A percentile compares a stretch with the other conserved stretches of the same genome.
Conservation (phyloP, 2,888 invertebrate genomes). For the Empis stercorea region DNA sequence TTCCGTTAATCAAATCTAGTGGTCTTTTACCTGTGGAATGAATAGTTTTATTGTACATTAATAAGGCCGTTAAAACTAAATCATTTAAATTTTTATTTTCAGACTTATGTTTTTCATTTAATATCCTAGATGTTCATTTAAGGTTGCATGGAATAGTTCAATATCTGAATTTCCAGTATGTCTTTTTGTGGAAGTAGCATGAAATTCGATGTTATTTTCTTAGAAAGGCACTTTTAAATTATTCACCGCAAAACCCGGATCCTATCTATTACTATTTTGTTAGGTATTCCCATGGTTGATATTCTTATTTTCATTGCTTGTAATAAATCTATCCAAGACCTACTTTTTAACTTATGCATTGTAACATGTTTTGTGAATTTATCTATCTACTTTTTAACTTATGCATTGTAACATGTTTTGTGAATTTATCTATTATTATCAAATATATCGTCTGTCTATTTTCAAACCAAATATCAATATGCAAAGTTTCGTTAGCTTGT, state of each 20-base stretch:
- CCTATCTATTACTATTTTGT: constrained; percentile 6
- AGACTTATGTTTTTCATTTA: constrained; percentile 1
- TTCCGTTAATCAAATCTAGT: neutral
- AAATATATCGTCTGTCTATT: constrained; percentile 5
- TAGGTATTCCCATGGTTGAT: constrained; percentile 4
- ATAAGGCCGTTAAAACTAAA: constrained; percentile 3
- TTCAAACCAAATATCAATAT: constrained; percentile 6
- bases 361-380: constrained; percentile 8
- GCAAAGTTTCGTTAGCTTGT: constrained; percentile 4
- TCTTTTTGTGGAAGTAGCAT: constrained; percentile 5
- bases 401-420: constrained; percentile 6
- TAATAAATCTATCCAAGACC: constrained; percentile 8
- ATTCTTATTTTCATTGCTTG: constrained; percentile 7
- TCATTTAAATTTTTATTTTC: constrained; percentile 1
- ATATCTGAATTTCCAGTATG: constrained; percentile 8
- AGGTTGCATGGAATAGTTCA: constrained; percentile 8
- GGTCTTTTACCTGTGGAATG: constrained; percentile 2
- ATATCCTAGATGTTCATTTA: constrained; percentile 8
- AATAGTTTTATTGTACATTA: constrained; percentile 1
- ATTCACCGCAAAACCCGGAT: constrained; percentile 2
- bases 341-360: constrained; percentile 4
- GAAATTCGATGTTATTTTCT: constrained; percentile 3
- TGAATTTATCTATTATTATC: constrained; percentile 8
- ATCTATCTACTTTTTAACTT: constrained; percentile 6
- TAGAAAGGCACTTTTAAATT: too few relatives aligned